Base-by-base conservation (phyloP, 1,140 invertebrate species). In the Stenopsyche tienmushanensis region DNA sequence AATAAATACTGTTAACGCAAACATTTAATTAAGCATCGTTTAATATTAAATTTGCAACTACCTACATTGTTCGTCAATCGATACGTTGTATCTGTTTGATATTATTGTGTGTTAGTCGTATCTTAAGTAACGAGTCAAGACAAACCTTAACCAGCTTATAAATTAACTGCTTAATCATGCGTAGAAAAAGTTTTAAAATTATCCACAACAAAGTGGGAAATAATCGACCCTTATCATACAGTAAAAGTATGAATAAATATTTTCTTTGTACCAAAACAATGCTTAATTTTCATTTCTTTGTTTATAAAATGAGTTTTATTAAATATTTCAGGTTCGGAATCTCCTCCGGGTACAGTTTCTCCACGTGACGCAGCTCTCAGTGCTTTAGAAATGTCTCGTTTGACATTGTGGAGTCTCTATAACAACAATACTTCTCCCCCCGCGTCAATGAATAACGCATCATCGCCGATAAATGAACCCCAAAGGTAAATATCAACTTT, bases 391-490 rank as follows among this genome's bases (percentile, higher is more conserved):
- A 84, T 92, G 77, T 88, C 88, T 0, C 83, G 89, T 29, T 82
- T 93, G 54, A 89, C 89, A 0, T 78, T 93, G 0, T 93, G 90
- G 89, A 92, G 89, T 71, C 81, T 93, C 72, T 93, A 91, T 77
- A 89, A 88, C 75, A 88, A 85, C 71, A 85, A 86, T 66, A 80
- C 71, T 73, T 81, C 66, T 64, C 78, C 75, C 24, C 75, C 73
- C 58, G 71, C 72, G 18, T 72, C 71, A 15, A 73, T 75, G 55
- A 77, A 77, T 72, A 79, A 73, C 71, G 74, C 74, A 47, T 75
- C 77, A 10, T 76, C 75, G 29, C 76, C 80, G 0, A 77, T 77
- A 57, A 67, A 77, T 49, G 83, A 84, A 73, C 82, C 83, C 39
- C 83, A 83, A 74, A 82, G 80, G 78, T 81, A 72, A 71, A 75